These are phyloP conservation scores for Amphipoea lucens DNA, from an alignment of 2,888 invertebrate genomes.

Conservation along the genomic window DNA sequence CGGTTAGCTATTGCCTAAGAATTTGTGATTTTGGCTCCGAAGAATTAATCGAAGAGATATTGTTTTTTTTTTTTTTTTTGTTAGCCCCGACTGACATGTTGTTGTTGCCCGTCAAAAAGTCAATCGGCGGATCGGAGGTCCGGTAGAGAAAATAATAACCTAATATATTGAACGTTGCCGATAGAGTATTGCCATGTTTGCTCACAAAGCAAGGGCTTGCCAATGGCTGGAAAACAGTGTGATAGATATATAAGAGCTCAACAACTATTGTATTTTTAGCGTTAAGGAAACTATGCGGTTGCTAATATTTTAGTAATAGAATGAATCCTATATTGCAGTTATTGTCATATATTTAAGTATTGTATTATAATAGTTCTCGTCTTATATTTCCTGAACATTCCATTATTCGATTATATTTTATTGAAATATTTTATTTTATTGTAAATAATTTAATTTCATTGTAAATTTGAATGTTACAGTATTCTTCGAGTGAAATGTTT, in stretches of 20 bases:
- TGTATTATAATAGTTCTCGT: constrained; percentile 75
- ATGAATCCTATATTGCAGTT: constrained; percentile 78
- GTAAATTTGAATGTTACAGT: constrained; percentile 63
- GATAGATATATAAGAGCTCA: constrained; percentile 86
- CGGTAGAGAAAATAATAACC: constrained; percentile 54
- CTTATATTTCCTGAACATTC: constrained; percentile 82
- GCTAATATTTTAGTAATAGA: constrained; percentile 80
- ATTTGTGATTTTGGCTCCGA: constrained; percentile 54
- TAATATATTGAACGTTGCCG: constrained; percentile 73
- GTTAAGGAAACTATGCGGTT: constrained; percentile 78
- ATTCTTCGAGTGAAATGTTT: constrained; percentile 58
- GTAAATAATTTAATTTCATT: constrained; percentile 67
- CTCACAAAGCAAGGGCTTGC: constrained; percentile 83
- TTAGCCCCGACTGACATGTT: constrained; percentile 45
- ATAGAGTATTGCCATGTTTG: constrained; percentile 84
- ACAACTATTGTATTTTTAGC: constrained; percentile 77
- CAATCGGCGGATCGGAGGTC: constrained; percentile 58
- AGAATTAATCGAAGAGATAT: constrained; percentile 33
- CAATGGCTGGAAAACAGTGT: constrained; percentile 82
- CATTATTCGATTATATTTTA: constrained; percentile 72
- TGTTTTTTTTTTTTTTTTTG: constrained; percentile 32
- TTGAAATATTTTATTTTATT: constrained; percentile 65
- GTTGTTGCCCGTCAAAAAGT: constrained; percentile 50
- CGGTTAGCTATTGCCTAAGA: constrained; percentile 47
- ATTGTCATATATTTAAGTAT: constrained; percentile 74